Base-by-base conservation (phyloP, 2,888 invertebrate genomes). In the Alitta virens region DNA sequence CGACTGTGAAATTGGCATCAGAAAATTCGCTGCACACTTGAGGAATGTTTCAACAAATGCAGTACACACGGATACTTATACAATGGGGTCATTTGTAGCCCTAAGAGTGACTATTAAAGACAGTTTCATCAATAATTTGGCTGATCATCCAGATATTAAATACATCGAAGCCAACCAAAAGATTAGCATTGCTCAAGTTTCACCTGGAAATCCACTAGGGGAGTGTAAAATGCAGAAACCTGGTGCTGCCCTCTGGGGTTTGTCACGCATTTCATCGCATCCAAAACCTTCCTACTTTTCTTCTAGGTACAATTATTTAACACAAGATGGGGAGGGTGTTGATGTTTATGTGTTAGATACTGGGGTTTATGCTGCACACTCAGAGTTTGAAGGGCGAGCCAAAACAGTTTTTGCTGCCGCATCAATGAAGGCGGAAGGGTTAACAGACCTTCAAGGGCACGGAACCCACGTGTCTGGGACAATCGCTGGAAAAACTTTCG, bases 381-480 rank as follows among this genome's bases (percentile, higher is more conserved):
- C 18, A 14, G 63, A 63, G 40, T 63, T 63, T 46, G 54, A 51
- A 42, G 56, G 55, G 14, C 21, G 56, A 21, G 63, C 60, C 14
- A 25, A n/a, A 18, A 7, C 23, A 16, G 55, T 25, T 12, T 60
- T 55, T 21, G 50, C 49, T 1, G 21, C 57, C 2, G 23, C 40
- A 9, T 46, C 49, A 27, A 21, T 57, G 18, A 5, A 21, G 5
- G 14, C 2, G 18, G 56, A 58, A 50, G 57, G 57, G 3, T 12
- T 23, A 24, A 40, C 2, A 27, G 63, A 63, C 33, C 33, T 33
- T 1, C 43, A 63, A 18, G 63, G 63, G 23, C 63, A 63, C 42
- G 63, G 63, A n/a, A 63, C 63, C 1, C 63, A 63, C 25, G 63
- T 63, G 2, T 43, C 63, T 24, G 63, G 63, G 2, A 56, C 54